Evolutionary conservation across 2,888 invertebrate genomes (phyloP), one percentile per base, ranked within the genome.

Genomic region (Mesochorus sp.): DNA sequence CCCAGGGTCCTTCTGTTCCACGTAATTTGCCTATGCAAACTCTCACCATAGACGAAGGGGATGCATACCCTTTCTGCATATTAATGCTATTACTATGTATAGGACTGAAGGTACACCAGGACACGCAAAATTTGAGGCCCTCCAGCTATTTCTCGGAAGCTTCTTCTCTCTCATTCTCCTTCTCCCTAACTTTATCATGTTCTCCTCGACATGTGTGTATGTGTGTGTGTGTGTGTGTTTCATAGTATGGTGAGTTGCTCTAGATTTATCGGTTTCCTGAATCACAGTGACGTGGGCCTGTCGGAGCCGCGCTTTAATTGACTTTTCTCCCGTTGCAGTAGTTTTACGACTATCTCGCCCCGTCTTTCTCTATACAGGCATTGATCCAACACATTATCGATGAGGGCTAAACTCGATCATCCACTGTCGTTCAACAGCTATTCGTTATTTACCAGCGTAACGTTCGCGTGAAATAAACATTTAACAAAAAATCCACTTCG

Each of bases 221-320:
- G 10, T 57, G 26, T 57, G n/a, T 42, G n/a, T 26, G 10, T 37
- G 10, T 42, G 37, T 53, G 14, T 44, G 55, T 10, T n/a, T n/a
- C n/a, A n/a, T n/a, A n/a, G 57, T 66, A 28, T 24, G 31, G 51
- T 47, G 59, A 71, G 71, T 71, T 61, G 76, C 79, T 74, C 79
- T 44, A 79, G 85, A 87, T 86, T 87, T 87, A 87, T 85, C 82
- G 83, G 82, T 83, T 85, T 86, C 81, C 79, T 82, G 86, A 86
- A 86, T 87, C 85, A 82, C 81, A 85, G 80, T 82, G 85, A 86
- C 82, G 82, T 42, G 76, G 80, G 55, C 14, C 80, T 85, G 82
- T 85, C 83, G 84, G 80, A 81, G 80, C 82, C 85, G 79, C 80
- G 66, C 68, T 83, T 87, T 87, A 86, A 86, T 86, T 87, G 87